phyloP scores from a whole-genome alignment of 2,113 vertebrate species.

The Cettia cetti region DNA sequence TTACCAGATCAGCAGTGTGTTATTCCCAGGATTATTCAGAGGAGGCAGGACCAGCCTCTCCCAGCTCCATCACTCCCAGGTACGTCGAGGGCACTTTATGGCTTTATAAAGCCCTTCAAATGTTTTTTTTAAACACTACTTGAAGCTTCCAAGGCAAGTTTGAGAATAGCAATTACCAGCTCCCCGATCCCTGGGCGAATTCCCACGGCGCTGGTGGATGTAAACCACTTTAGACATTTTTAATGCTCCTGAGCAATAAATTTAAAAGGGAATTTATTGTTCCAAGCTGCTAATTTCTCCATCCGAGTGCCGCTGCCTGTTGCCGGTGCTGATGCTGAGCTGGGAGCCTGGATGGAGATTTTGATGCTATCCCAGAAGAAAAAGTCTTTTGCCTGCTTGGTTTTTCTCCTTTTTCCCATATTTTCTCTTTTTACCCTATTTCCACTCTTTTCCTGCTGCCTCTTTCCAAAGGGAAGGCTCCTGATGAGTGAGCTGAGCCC shows the following conservation, averaged over 20 bases:
- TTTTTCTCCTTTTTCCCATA: fast-evolving
- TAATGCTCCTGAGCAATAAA: constrained; percentile 66
- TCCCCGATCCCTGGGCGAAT: constrained; percentile 69
- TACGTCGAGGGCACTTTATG: constrained; percentile 57
- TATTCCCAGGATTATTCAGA: background rate
- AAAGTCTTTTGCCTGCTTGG: background rate
- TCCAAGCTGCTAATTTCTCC: background rate
- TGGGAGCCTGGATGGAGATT: background rate
- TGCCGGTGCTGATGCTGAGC: background rate
- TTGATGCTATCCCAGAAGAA: background rate
- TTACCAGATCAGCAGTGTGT: fast-evolving
- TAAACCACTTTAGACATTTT: constrained; percentile 72
- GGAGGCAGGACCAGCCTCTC: background rate
- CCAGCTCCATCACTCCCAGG: constrained; percentile 55
- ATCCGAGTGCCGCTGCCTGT: background rate
- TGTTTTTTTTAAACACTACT: constrained; percentile 60
- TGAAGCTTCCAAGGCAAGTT: constrained; percentile 66
- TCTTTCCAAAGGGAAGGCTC: background rate
- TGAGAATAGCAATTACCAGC: constrained; percentile 71
- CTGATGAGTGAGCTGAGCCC: background rate
- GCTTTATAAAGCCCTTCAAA: constrained; percentile 71
- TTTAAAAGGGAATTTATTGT: constrained; percentile 40
- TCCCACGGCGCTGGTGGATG: constrained; percentile 61
- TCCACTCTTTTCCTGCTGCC: background rate
- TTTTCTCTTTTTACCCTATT: background rate